Conservation (phyloP, 2,888 invertebrate genomes). For the Apamea sordens region DNA sequence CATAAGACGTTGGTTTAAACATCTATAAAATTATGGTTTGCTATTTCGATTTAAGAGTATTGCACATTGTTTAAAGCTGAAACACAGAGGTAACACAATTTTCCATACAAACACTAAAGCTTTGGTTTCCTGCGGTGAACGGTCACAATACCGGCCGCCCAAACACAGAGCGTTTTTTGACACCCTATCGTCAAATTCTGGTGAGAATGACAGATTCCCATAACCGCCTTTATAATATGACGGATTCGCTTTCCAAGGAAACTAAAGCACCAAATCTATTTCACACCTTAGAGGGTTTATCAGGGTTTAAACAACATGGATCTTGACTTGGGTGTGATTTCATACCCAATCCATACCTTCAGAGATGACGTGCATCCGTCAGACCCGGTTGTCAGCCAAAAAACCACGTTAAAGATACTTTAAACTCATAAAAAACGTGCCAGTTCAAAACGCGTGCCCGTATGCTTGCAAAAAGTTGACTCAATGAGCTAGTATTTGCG, state of each 20-base stretch:
- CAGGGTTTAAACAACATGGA: neutral
- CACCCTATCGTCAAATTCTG: too few relatives aligned
- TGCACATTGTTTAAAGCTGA: neutral
- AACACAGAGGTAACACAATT: neutral
- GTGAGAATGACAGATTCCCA: too few relatives aligned
- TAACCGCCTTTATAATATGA: neutral
- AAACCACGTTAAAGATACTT: neutral
- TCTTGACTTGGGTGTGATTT: neutral
- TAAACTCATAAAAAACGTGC: neutral
- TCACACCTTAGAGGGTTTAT: neutral
- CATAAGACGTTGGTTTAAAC: neutral
- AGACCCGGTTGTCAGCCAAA: neutral
- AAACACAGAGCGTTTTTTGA: neutral
- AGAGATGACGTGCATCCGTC: neutral
- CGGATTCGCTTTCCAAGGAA: too few relatives aligned
- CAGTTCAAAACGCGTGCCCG: neutral
- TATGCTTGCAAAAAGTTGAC: slow-evolving; percentile 32
- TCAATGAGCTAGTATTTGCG: slow-evolving; percentile 37
- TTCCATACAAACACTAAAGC: neutral
- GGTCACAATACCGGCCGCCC: neutral
- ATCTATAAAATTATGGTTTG: neutral
- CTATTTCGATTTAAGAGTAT: neutral
- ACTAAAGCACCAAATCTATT: neutral
- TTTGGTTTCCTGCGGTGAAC: neutral
- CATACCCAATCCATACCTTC: neutral